phyloP scores from a whole-genome alignment of 2,113 vertebrate species.

The Anarhynchus alexandrinus region DNA sequence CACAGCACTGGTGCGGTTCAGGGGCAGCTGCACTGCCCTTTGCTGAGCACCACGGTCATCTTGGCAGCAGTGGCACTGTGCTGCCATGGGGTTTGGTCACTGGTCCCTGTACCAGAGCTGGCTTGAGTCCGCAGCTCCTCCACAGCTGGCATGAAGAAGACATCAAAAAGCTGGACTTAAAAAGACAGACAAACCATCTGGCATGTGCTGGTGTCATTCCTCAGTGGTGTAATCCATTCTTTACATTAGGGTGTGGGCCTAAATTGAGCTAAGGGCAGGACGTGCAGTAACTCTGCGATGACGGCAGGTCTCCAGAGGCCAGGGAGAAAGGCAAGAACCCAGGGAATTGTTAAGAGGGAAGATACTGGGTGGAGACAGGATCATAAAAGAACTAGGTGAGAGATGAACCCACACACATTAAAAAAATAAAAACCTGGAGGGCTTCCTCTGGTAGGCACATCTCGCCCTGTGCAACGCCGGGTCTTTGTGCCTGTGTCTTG shows the following conservation, averaged over 20 bases:
- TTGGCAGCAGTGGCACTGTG: background rate
- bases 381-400: background rate
- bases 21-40: background rate
- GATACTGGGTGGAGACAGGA: background rate
- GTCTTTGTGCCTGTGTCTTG: fast-evolving
- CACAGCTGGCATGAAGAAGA: background rate
- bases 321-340: background rate
- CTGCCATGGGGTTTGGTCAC: background rate
- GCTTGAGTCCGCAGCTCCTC: background rate
- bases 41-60: fast-evolving
- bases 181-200: background rate
- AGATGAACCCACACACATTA: background rate
- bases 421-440: background rate
- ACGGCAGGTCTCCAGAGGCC: background rate
- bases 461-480: fast-evolving
- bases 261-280: background rate
- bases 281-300: fast-evolving
- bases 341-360: background rate
- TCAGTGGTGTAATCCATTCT: background rate
- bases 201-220: background rate
- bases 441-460: background rate
- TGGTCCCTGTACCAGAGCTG: background rate
- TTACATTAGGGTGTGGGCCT: background rate
- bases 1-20: background rate
- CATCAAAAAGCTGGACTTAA: background rate